Evolutionary conservation across 2,797 vertebrate genomes (phyloP).

Genomic region (Remorina albescens): DNA sequence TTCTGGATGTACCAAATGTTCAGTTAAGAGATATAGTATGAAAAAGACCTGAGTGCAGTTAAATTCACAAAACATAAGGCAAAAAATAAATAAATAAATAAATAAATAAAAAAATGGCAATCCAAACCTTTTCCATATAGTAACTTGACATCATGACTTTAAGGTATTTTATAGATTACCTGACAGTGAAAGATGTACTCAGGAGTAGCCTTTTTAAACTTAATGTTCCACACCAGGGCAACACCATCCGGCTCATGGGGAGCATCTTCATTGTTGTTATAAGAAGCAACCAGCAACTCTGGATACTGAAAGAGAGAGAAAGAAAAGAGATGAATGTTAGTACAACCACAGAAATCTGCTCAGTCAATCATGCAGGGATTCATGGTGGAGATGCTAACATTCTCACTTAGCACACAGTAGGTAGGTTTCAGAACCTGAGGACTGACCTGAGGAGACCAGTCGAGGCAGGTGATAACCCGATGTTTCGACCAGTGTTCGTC

Average conservation of each 20-base stretch:
- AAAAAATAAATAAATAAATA: no score
- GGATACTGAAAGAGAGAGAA: conserved; percentile 87
- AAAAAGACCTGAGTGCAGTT: conserved; percentile 5
- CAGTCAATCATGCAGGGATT: background rate
- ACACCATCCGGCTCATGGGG: conserved; percentile 97
- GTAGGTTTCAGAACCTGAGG: conserved; percentile 3
- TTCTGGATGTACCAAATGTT: background rate
- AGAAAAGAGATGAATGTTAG: conserved; percentile 15
- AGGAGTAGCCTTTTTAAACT: conserved; percentile 97
- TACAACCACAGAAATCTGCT: background rate
- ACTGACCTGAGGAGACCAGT: conserved; percentile 97
- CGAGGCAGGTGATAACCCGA: conserved; percentile 96
- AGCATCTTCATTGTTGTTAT: conserved; percentile 97
- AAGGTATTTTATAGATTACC: conserved; percentile 78
- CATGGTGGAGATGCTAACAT: background rate
- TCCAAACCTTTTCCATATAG: background rate
- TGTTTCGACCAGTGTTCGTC: conserved; percentile 99
- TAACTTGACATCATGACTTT: background rate
- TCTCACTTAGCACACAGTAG: background rate
- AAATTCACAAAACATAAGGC: no score
- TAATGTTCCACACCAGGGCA: conserved; percentile 98
- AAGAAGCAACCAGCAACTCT: conserved; percentile 96
- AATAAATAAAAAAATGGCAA: background rate
- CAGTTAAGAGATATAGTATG: background rate
- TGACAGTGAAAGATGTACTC: conserved; percentile 99